These are phyloP conservation scores for Eptatretus atami DNA, from an alignment of 2,797 vertebrate species.

Conservation along the genomic window DNA sequence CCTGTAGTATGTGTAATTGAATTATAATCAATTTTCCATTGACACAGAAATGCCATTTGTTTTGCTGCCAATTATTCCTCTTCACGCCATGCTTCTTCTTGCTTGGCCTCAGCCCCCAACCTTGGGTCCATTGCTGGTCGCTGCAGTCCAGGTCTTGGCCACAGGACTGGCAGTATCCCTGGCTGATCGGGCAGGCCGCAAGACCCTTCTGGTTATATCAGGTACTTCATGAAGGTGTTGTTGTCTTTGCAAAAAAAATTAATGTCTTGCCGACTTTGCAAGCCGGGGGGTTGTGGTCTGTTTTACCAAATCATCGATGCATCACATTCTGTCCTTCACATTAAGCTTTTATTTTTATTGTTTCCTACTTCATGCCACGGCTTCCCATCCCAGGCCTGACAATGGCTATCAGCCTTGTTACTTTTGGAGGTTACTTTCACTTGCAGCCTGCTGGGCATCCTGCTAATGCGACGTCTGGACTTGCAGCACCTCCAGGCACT, in stretches of 20 bases:
- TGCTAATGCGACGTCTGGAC: conserved; percentile 13
- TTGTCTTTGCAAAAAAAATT: no score
- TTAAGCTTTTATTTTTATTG: neutral
- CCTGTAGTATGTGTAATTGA: no score
- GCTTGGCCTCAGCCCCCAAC: no score
- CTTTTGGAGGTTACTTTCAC: conserved; percentile 51
- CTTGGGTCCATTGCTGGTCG: conserved; percentile 32
- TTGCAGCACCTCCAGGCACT: neutral
- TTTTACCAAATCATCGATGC: neutral
- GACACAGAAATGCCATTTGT: no score
- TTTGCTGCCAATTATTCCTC: no score
- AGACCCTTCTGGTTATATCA: conserved; percentile 39
- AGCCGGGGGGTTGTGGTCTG: neutral
- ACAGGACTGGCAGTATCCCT: conserved; percentile 35
- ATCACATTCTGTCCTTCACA: neutral
- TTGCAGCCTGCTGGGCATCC: conserved; percentile 13
- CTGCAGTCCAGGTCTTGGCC: conserved; percentile 38
- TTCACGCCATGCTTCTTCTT: no score
- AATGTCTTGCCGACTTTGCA: no score
- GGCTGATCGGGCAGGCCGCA: conserved; percentile 54
- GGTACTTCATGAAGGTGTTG: conserved; percentile 16
- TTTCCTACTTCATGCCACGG: neutral
- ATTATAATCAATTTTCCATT: no score
- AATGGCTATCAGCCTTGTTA: conserved; percentile 34
- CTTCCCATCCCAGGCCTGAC: conserved; percentile 18